Conservation (phyloP, 2,888 invertebrate species). For the Tachina fera region DNA sequence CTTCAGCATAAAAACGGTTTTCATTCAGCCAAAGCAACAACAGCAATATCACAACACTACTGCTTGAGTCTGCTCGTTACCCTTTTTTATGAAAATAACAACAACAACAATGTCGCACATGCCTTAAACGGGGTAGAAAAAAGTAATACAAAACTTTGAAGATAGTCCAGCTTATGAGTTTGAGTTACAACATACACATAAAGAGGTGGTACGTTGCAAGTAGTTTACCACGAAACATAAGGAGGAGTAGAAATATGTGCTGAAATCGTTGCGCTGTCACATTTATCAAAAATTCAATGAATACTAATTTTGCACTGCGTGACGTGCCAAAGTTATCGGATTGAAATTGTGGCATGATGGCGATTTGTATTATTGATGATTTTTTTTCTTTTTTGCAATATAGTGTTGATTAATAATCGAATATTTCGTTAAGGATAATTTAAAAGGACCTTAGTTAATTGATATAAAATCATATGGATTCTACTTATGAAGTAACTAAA, state of each 20-base stretch:
- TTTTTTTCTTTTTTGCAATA: background rate
- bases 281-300: constrained; percentile 82
- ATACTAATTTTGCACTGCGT: constrained; percentile 82
- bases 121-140: background rate
- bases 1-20: constrained; percentile 50
- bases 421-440: background rate
- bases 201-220: constrained; percentile 52
- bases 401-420: constrained; percentile 16
- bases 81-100: constrained; percentile 19
- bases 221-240: constrained; percentile 47
- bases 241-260: constrained; percentile 53
- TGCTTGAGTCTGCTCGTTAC: constrained; percentile 63
- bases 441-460: background rate
- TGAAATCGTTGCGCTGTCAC: constrained; percentile 78
- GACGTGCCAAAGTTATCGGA: constrained; percentile 82
- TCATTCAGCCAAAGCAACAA: constrained; percentile 27
- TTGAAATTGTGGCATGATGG: constrained; percentile 78
- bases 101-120: background rate
- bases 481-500: background rate
- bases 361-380: constrained; percentile 31
- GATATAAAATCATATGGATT: no score
- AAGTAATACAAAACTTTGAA: constrained; percentile 17
- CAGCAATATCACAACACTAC: constrained; percentile 51
- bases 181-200: constrained; percentile 3
- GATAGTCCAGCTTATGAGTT: constrained; percentile 38